These are phyloP conservation scores for Phalacrocorax brasilianus DNA, from an alignment of 2,113 vertebrate genomes.

Conservation along the genomic window DNA sequence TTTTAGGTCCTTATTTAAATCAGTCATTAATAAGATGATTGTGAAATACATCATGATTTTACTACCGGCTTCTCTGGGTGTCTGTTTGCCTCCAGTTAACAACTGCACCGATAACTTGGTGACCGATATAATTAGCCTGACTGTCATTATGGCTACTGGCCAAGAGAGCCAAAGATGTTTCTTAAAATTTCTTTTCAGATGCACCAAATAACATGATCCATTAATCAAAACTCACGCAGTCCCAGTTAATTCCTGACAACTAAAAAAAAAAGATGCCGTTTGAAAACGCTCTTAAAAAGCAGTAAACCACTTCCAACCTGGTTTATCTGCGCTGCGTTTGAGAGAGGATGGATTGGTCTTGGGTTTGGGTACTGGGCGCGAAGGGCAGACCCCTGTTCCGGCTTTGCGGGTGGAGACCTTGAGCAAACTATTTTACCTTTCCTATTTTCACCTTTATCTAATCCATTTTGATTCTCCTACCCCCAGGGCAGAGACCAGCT, in stretches of 20 bases:
- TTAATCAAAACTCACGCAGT: constrained; percentile 23
- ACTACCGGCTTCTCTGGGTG: constrained; percentile 43
- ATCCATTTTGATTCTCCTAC: background rate
- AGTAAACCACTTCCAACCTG: background rate
- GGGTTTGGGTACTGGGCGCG: background rate
- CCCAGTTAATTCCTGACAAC: constrained; percentile 3
- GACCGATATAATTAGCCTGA: constrained; percentile 46
- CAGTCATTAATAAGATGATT: constrained; percentile 50
- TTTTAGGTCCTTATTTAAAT: constrained; percentile 26
- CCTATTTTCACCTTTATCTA: background rate
- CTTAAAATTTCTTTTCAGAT: background rate
- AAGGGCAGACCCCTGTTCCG: background rate
- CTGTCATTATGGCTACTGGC: constrained; percentile 30
- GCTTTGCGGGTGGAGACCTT: background rate
- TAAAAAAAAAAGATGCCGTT: background rate
- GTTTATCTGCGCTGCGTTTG: background rate
- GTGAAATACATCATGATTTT: constrained; percentile 58
- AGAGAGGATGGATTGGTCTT: background rate
- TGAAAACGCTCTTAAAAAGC: background rate
- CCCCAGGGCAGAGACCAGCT: background rate
- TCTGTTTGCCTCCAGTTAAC: constrained; percentile 51
- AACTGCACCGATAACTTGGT: constrained; percentile 25
- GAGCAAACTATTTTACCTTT: background rate
- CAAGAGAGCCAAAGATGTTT: constrained; percentile 29
- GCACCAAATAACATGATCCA: background rate